A percentile compares a stretch with the other conserved stretches of the same genome.
Conservation (phyloP, 2,113 vertebrate genomes). For the Ivindomyrus marchei region DNA sequence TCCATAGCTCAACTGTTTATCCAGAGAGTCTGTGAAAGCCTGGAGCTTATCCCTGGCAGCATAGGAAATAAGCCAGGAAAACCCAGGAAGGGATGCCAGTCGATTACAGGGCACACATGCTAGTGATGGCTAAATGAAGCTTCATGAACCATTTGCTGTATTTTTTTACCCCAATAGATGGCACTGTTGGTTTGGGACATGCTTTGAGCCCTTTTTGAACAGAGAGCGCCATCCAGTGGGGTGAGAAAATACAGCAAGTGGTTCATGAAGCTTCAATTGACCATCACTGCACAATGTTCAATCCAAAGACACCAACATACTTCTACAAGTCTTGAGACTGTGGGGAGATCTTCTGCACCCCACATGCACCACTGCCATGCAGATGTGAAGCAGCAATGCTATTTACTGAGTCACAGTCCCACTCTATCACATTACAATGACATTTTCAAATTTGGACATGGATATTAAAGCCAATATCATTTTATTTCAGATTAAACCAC, state of each 20-base stretch:
- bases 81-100: neutral
- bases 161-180: no score
- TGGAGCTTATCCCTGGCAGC: neutral
- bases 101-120: neutral
- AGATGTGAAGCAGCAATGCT: neutral
- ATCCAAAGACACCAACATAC: neutral
- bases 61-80: neutral
- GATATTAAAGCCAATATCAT: neutral
- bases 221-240: no score
- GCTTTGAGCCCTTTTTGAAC: no score
- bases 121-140: no score
- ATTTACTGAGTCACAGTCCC: neutral
- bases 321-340: neutral
- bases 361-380: neutral
- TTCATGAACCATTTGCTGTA: no score
- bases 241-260: no score
- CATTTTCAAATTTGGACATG: neutral
- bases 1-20: neutral
- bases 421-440: neutral
- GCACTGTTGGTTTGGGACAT: no score
- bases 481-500: neutral
- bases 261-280: no score
- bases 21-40: neutral
- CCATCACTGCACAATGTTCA: neutral
- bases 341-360: neutral